phyloP scores from a whole-genome alignment of 2,888 invertebrate species.

The Prosopocoilus inquinatus region DNA sequence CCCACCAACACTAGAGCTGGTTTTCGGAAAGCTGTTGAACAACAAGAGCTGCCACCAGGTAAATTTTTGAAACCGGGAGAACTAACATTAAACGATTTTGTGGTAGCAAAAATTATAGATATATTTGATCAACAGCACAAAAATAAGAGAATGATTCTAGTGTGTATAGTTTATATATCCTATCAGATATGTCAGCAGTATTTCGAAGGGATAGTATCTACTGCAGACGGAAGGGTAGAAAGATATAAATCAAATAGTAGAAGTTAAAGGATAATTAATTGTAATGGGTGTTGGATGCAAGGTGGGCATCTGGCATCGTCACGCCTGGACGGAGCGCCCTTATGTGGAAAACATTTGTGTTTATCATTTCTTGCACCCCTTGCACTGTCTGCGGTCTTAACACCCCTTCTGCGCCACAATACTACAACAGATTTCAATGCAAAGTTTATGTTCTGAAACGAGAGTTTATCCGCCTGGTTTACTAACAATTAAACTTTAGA shows the following conservation, averaged over 20 bases:
- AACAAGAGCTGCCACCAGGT: no score
- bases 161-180: no score
- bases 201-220: not conserved
- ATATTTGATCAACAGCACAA: no score
- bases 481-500: conserved; percentile 4
- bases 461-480: conserved; percentile 30
- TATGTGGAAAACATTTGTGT: conserved; percentile 25
- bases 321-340: conserved; percentile 30
- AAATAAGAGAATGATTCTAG: no score
- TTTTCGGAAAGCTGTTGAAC: no score
- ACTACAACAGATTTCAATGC: conserved; percentile 26
- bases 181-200: not conserved
- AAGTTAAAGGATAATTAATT: conserved; percentile 33
- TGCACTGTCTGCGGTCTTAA: conserved; percentile 29
- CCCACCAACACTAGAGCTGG: no score
- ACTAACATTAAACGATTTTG: no score
- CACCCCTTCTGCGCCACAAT: conserved; percentile 29
- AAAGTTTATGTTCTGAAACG: conserved; percentile 33
- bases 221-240: not conserved
- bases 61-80: no score
- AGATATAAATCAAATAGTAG: conserved; percentile 22
- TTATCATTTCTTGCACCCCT: conserved; percentile 31
- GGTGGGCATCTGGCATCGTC: conserved; percentile 33
- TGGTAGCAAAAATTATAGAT: no score
- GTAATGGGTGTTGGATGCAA: conserved; percentile 28